These are phyloP conservation scores for Ichneumoninae sp. DNA, from an alignment of 2,888 invertebrate genomes.

Conservation along the genomic window DNA sequence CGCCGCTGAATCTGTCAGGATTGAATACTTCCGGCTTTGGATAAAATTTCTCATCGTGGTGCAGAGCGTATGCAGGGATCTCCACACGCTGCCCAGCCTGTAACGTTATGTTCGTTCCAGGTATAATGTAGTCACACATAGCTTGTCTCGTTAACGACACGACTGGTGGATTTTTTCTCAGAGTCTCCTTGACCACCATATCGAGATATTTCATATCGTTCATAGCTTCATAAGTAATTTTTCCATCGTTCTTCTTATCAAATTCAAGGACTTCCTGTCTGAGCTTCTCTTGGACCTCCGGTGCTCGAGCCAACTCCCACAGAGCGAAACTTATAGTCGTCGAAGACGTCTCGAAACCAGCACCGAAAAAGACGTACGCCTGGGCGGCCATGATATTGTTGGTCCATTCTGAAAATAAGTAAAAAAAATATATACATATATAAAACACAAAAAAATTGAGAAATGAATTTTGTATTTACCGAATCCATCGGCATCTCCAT, in stretches of 20 bases:
- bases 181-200: conserved; percentile 82
- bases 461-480: neutral
- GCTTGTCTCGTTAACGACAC: conserved; percentile 78
- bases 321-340: conserved; percentile 82
- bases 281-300: conserved; percentile 81
- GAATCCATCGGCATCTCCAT: conserved; percentile 66
- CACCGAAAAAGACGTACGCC: conserved; percentile 84
- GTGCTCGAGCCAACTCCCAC: conserved; percentile 83
- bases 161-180: conserved; percentile 84
- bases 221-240: conserved; percentile 80
- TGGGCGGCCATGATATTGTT: conserved; percentile 81
- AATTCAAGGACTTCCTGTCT: conserved; percentile 79
- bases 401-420: conserved; percentile 75
- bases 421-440: neutral
- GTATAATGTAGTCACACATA: conserved; percentile 60
- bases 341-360: conserved; percentile 85
- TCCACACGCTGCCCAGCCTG: conserved; percentile 43
- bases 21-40: conserved; percentile 75
- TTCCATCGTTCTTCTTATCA: conserved; percentile 73
- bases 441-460: neutral
- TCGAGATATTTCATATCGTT: conserved; percentile 82
- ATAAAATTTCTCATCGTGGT: conserved; percentile 59
- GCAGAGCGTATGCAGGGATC: conserved; percentile 60
- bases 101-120: conserved; percentile 57
- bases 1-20: conserved; percentile 76